These are phyloP conservation scores for Scaptomyza graminum DNA, from an alignment of 1,140 invertebrate species.

Conservation along the genomic window DNA sequence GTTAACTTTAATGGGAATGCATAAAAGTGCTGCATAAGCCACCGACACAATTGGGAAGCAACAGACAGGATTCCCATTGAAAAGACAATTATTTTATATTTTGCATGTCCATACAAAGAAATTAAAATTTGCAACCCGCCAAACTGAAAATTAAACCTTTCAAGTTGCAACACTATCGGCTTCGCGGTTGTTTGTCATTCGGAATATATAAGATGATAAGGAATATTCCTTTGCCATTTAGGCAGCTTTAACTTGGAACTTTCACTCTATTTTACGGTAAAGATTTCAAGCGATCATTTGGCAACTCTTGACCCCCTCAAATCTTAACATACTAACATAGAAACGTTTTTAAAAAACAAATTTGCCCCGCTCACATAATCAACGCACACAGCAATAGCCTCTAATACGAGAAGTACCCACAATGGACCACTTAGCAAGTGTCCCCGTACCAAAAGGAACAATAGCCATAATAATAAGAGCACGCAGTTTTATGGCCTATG, in stretches of 20 bases:
- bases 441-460: conserved; percentile 23
- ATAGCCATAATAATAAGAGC: conserved; percentile 65
- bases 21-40: too few relatives aligned
- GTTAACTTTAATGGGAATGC: too few relatives aligned
- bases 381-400: conserved; percentile 12
- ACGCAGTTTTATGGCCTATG: conserved; percentile 62
- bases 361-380: conserved; percentile 48
- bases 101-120: too few relatives aligned
- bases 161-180: too few relatives aligned
- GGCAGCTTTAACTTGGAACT: not conserved
- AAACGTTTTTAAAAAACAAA: conserved; percentile 53
- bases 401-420: conserved; percentile 53
- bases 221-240: too few relatives aligned
- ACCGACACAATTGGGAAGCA: too few relatives aligned
- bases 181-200: too few relatives aligned
- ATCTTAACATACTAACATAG: not conserved
- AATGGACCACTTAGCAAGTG: conserved; percentile 68
- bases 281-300: not conserved
- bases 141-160: too few relatives aligned
- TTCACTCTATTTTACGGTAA: not conserved
- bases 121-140: too few relatives aligned
- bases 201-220: too few relatives aligned
- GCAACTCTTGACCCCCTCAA: conserved; percentile 21
- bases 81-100: too few relatives aligned
- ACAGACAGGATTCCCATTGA: too few relatives aligned